Evolutionary conservation across 2,888 invertebrate genomes (phyloP).

Genomic region (Trachelus tabidus): DNA sequence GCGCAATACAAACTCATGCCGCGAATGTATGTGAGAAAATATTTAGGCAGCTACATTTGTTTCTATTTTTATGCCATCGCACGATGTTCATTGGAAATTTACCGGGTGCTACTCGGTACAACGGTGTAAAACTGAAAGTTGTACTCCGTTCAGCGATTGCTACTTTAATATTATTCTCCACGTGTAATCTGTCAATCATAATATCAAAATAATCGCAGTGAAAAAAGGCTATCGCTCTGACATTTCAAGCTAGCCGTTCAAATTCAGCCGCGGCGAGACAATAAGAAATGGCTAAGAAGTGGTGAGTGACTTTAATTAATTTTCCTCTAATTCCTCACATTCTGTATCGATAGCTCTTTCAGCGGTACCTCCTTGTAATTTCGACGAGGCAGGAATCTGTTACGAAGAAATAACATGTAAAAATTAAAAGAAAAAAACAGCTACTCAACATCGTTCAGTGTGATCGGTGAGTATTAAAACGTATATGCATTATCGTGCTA

Average conservation of each 20-base stretch:
- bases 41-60: not conserved
- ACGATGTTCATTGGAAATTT: not conserved
- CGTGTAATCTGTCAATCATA: not conserved
- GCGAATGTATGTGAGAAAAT: not conserved
- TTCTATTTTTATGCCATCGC: conserved; percentile 1
- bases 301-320: not conserved
- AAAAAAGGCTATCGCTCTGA: not conserved
- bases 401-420: not conserved
- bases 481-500: not conserved
- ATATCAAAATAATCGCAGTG: not conserved
- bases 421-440: not conserved
- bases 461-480: not conserved
- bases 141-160: not conserved
- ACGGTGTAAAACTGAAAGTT: not conserved
- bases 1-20: not conserved
- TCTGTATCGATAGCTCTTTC: conserved; percentile 17
- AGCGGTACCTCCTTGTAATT: conserved; percentile 39
- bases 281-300: not conserved
- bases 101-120: not conserved
- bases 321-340: not conserved
- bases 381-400: conserved; percentile 35
- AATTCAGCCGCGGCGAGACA: not conserved
- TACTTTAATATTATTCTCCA: not conserved
- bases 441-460: not conserved
- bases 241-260: not conserved